Evolutionary conservation across 2,113 vertebrate genomes (phyloP).

Genomic region (Theropithecus gelada): DNA sequence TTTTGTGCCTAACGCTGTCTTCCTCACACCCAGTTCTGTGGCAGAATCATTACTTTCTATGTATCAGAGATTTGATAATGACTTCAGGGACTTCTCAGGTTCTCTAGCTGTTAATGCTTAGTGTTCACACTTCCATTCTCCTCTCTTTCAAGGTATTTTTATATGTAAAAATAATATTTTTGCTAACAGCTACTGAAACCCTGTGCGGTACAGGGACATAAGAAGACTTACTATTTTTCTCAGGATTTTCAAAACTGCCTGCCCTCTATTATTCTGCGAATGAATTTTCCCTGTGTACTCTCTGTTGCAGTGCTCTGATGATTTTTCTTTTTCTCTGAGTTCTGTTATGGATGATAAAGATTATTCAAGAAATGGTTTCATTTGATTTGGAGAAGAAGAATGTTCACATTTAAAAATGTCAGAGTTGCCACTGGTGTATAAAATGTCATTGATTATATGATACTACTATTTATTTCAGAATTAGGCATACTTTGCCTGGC

Average conservation of each 20-base stretch:
- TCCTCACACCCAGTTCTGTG: background rate
- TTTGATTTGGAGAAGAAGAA: background rate
- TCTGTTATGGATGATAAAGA: background rate
- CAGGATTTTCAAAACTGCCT: background rate
- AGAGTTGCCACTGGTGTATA: background rate
- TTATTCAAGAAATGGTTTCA: conserved; percentile 3
- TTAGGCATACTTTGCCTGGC: background rate
- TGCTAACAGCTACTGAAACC: background rate
- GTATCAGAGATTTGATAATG: background rate
- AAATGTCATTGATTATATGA: conserved; percentile 42
- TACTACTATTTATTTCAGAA: conserved; percentile 18
- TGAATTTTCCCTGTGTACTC: background rate
- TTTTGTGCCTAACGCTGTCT: background rate
- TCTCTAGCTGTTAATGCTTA: background rate
- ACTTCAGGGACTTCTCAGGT: background rate
- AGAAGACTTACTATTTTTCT: background rate
- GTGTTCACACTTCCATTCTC: background rate
- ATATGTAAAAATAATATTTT: conserved; percentile 14
- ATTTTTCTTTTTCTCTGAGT: background rate
- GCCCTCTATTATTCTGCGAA: background rate
- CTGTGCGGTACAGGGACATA: background rate
- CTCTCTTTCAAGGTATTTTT: background rate
- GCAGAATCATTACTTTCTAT: background rate
- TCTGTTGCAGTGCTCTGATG: background rate
- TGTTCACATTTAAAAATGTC: conserved; percentile 43